Base-by-base conservation (phyloP, 2,888 invertebrate species). In the Tetheella fluctuosa region DNA sequence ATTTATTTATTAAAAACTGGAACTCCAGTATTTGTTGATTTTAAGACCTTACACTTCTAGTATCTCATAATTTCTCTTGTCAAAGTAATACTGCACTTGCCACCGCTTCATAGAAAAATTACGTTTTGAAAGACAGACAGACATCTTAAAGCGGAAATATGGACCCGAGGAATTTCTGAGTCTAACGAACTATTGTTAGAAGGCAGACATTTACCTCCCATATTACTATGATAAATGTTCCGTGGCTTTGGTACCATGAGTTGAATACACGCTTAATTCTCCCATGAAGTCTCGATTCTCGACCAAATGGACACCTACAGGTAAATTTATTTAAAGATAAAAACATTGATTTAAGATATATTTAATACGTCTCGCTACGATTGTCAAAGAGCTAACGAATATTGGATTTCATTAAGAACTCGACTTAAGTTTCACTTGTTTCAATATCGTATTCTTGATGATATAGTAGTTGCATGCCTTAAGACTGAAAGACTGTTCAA, bases 211-310 rank as follows among this genome's bases (percentile, higher is more conserved):
- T 73, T 60, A 39, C 64, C 64, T 53, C 60, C 62, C 42, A 54
- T 61, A 61, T 59, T 65, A 54, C 20, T 58, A 63, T 69, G 70
- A 75, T 76, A 62, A 69, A 75, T 75, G 62, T 59, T 59, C 52
- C 53, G 55, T 17, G 25, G 39, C 53, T 54, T 61, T 15, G 59
- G 37, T 59, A n/a, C 53, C 62, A 62, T 60, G 58, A 53, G 54
- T 5, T 12, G 10, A 12, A 48, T 48, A 10, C 17, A 10, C 42
- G 20, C 20, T 20, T 48, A 7, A 20, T 15, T 10, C 20, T 48
- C 17, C 20, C 48, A 5, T 48, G n/a, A n/a, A 3, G n/a, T 7
- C n/a, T n/a, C 7, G n/a, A n/a, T 48, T 48, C 20, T 48, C 20
- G 48, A 10, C 25, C 2, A 25, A 25, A 25, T 34, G 34, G n/a